phyloP scores from a whole-genome alignment of 2,113 vertebrate genomes.

The Pao palembangensis region DNA sequence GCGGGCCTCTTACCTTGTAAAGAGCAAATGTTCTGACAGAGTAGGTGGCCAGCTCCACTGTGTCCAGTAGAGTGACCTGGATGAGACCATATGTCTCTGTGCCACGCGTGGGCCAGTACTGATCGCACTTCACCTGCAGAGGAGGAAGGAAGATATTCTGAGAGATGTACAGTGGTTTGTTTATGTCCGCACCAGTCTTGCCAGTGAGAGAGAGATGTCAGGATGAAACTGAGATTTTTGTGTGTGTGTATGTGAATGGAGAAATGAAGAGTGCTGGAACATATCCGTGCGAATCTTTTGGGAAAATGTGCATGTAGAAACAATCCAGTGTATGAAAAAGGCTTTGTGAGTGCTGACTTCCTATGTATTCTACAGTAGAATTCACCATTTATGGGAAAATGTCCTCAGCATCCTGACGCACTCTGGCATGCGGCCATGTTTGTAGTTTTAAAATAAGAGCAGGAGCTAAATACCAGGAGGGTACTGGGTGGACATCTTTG shows the following conservation, averaged over 20 bases:
- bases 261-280: slow-evolving; percentile 23
- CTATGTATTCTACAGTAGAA: too few species aligned
- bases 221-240: not conserved
- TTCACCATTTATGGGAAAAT: too few species aligned
- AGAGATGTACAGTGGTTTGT: slow-evolving; percentile 14
- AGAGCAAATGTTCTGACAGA: slow-evolving; percentile 95
- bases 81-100: slow-evolving; percentile 95
- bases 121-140: slow-evolving; percentile 94
- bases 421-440: slow-evolving; percentile 34
- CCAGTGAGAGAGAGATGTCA: too few species aligned
- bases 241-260: slow-evolving; percentile 16
- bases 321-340: slow-evolving; percentile 15
- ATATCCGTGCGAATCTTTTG: slow-evolving; percentile 24
- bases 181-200: not conserved
- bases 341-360: slow-evolving; percentile 19
- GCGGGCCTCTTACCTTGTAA: slow-evolving; percentile 84
- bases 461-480: slow-evolving; percentile 33
- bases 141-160: slow-evolving; percentile 32
- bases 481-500: slow-evolving; percentile 26
- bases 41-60: slow-evolving; percentile 93
- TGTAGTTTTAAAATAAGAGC: slow-evolving; percentile 49
- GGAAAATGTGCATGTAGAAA: slow-evolving; percentile 21
- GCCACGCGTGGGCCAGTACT: slow-evolving; percentile 97
- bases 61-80: slow-evolving; percentile 93
- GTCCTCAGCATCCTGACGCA: too few species aligned